A percentile compares a stretch with the other conserved stretches of the same genome.
Evolutionary conservation across 2,888 invertebrate genomes (phyloP).

Genomic region (Rotaria sp.): DNA sequence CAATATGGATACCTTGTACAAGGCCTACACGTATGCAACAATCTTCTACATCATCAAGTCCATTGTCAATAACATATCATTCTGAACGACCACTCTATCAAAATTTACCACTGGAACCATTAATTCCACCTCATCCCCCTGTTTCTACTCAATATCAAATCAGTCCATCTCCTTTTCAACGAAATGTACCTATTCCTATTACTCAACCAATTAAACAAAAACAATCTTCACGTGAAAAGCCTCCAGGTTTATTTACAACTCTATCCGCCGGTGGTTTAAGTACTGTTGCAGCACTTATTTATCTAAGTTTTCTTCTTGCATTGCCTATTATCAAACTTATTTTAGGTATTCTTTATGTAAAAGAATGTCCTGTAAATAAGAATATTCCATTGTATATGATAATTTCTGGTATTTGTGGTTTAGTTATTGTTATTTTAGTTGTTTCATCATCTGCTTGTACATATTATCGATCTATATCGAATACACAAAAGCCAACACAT

Average conservation of each 20-base stretch:
- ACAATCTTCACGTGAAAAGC: not conserved
- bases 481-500: not conserved
- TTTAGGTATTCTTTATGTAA: not conserved
- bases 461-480: not conserved
- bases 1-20: not conserved
- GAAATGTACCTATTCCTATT: not conserved
- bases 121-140: not conserved
- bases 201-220: not conserved
- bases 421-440: not conserved
- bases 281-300: not conserved
- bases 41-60: not conserved
- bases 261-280: not conserved
- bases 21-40: not conserved
- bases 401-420: not conserved
- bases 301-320: not conserved
- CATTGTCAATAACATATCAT: not conserved
- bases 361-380: constrained; percentile 6
- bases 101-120: not conserved
- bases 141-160: not conserved
- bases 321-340: not conserved
- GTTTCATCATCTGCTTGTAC: not conserved
- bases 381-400: constrained; percentile 28
- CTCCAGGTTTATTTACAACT: not conserved
- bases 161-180: not conserved
- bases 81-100: not conserved